Evolutionary conservation across 2,888 invertebrate genomes (phyloP).

Genomic region (Bursaphelenchus okinawaensis): DNA sequence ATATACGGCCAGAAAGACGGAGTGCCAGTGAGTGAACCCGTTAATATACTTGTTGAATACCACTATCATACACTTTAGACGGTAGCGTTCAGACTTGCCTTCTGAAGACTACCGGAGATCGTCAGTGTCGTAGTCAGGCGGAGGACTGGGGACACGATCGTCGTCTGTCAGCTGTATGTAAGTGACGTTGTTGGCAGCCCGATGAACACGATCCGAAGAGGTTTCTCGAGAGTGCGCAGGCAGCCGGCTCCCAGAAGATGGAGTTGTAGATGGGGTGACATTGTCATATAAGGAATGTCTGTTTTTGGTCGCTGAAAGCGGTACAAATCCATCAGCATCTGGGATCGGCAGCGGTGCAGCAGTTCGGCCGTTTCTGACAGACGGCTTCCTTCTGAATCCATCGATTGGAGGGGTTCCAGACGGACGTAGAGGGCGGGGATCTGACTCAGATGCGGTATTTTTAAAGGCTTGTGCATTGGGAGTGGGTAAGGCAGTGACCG

Average conservation of each 20-base stretch:
- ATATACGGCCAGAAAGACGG: neutral
- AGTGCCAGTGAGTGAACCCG: neutral
- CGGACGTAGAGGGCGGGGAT: neutral
- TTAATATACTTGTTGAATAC: too few relatives aligned
- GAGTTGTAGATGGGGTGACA: conserved; percentile 23
- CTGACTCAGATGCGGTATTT: neutral
- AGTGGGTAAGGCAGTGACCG: conserved; percentile 1
- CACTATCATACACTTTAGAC: too few relatives aligned
- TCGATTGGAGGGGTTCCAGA: neutral
- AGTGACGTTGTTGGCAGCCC: conserved; percentile 42
- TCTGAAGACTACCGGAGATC: neutral
- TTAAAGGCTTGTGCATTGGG: conserved; percentile 7
- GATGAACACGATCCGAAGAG: conserved; percentile 21
- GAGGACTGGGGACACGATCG: conserved; percentile 8
- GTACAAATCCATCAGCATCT: conserved; percentile 27
- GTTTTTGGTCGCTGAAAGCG: conserved; percentile 21
- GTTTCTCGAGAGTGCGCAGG: conserved; percentile 1
- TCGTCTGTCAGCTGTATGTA: conserved; percentile 40
- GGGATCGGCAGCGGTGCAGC: conserved; percentile 26
- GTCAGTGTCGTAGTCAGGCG: conserved; percentile 11
- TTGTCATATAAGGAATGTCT: conserved; percentile 28
- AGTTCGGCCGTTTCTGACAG: conserved; percentile 18
- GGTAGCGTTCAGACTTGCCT: too few relatives aligned
- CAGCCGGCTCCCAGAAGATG: neutral
- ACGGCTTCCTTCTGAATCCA: conserved; percentile 18